Evolutionary conservation across 2,113 vertebrate species (phyloP).

Genomic region (Platycercus adscitus): DNA sequence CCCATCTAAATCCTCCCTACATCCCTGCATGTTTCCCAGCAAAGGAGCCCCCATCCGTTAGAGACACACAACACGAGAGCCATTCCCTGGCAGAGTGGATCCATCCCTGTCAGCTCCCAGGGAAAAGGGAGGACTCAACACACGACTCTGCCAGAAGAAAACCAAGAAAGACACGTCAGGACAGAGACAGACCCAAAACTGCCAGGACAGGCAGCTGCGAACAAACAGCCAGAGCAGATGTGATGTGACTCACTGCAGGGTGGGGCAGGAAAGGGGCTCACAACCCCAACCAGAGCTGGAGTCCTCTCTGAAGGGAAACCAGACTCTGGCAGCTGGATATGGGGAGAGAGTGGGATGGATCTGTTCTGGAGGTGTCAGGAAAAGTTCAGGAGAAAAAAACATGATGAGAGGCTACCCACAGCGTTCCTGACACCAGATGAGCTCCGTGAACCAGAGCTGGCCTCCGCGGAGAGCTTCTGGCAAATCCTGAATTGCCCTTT

Average conservation of each 20-base stretch:
- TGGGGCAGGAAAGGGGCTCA: conserved; percentile 54
- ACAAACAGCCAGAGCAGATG: conserved; percentile 34
- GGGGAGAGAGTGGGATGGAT: not conserved
- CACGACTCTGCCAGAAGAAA: not conserved
- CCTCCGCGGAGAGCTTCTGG: not conserved
- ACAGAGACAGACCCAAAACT: not conserved
- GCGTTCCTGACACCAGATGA: not conserved
- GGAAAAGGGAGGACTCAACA: not conserved
- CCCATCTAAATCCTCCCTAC: not conserved
- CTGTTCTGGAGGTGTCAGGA: not conserved
- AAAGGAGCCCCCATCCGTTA: not conserved
- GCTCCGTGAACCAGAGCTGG: not conserved
- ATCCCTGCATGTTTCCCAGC: not conserved
- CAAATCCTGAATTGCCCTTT: not conserved
- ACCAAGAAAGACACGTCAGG: not conserved
- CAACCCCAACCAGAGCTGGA: not conserved
- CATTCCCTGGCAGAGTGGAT: rapidly evolving
- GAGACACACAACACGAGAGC: rapidly evolving
- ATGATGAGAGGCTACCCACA: not conserved
- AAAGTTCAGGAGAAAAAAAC: not conserved
- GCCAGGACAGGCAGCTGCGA: conserved; percentile 15
- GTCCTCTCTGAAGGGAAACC: not conserved
- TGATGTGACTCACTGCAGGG: conserved; percentile 36
- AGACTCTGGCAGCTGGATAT: not conserved
- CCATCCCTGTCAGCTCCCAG: not conserved